Evolutionary conservation across 2,797 vertebrate genomes (phyloP).

Genomic region (Pygocentrus nattereri): DNA sequence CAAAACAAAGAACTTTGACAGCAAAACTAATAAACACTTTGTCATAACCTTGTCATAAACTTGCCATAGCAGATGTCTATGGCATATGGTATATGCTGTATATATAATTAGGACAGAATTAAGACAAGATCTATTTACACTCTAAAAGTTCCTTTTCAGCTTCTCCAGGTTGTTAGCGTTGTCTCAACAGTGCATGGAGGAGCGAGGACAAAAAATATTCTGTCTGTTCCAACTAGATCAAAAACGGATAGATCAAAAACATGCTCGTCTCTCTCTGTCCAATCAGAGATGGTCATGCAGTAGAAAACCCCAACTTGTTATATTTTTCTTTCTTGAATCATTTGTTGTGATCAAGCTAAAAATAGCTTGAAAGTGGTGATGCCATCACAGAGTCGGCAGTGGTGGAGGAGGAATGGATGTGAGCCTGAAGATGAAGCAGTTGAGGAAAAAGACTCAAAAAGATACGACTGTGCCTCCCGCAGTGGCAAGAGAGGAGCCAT

Average conservation of each 20-base stretch:
- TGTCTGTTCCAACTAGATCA: no score
- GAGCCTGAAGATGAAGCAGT: not conserved
- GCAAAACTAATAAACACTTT: no score
- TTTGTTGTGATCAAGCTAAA: constrained; percentile 42
- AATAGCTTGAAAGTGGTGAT: constrained; percentile 31
- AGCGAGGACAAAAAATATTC: no score
- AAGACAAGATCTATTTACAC: no score
- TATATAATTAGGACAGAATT: no score
- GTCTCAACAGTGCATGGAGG: no score
- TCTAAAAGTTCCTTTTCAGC: no score
- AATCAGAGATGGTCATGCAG: not conserved
- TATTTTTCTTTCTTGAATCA: constrained; percentile 22
- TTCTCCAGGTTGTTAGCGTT: no score
- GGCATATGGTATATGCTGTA: no score
- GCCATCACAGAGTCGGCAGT: constrained; percentile 3
- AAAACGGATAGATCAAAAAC: not conserved
- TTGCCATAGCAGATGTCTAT: no score
- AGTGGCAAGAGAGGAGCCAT: not conserved
- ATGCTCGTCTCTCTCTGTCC: not conserved
- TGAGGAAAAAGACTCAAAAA: not conserved
- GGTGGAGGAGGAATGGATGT: constrained; percentile 21
- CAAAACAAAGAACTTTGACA: no score
- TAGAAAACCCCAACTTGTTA: not conserved
- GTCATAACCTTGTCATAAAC: no score
- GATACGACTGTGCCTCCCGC: not conserved